Evolutionary conservation across 2,797 vertebrate genomes (phyloP).

Genomic region (Sebastes kiyomatsui): DNA sequence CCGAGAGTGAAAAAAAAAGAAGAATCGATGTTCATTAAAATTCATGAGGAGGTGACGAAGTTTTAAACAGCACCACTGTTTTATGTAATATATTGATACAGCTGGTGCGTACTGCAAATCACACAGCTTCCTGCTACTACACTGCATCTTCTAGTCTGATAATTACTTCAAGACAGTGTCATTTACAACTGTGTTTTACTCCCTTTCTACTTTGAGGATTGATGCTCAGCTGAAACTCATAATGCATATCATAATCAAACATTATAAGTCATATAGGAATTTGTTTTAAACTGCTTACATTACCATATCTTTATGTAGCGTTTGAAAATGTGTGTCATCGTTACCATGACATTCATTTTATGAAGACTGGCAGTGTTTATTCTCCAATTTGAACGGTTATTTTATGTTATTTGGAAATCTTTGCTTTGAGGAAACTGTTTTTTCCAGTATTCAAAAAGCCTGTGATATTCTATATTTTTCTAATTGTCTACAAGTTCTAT

Average conservation of each 20-base stretch:
- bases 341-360: not conserved
- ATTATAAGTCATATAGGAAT: not conserved
- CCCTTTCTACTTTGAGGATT: not conserved
- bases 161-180: not conserved
- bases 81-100: conserved; percentile 15
- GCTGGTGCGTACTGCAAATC: conserved; percentile 7
- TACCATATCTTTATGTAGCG: not conserved
- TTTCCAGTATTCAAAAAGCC: not conserved
- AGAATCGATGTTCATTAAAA: conserved; percentile 32
- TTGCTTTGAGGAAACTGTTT: not conserved
- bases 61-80: conserved; percentile 20
- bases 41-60: conserved; percentile 35
- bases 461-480: not conserved
- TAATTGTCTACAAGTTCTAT: not conserved
- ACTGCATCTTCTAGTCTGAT: not conserved
- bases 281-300: not conserved
- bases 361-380: not conserved
- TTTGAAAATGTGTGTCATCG: not conserved
- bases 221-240: not conserved
- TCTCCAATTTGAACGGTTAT: not conserved
- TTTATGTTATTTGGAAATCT: not conserved
- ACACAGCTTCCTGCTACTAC: not conserved
- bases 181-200: not conserved
- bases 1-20: not conserved
- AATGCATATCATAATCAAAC: not conserved